Base-by-base conservation (phyloP, 2,797 vertebrate genomes). In the Odontamblyopus lacepedii region DNA sequence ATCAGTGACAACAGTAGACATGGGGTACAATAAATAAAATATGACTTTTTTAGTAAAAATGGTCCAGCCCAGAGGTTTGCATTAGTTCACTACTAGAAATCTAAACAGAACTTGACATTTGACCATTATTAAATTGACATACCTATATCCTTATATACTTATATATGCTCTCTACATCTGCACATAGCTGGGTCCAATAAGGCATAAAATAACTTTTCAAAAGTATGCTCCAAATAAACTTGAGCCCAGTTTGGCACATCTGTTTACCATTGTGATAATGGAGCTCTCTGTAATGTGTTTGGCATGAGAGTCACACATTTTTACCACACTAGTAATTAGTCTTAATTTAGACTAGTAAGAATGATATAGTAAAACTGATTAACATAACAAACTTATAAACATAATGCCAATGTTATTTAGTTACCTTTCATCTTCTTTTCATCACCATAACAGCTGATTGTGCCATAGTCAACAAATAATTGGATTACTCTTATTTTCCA, bases 261-360 rank as follows among this genome's bases (percentile, higher is more conserved):
- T 94, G 93, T 87, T 91, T 83, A 88, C 86, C 76, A 87, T 94
- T 93, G 83, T 63, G 65, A 72, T 87, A 92, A 91, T 88, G 72
- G 84, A 79, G 75, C 74, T 38, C 72, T 80, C 76, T 75, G 76
- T 78, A 73, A 87, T 85, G 84, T 78, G 70, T 88, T 90, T 92
- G 89, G 89, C 85, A 69, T 64, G 68, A 84, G 70, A 81, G 71
- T 23, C 56, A 70, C 71, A 32, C 64, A 71, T 76, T 91, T 88
- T 90, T 80, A 89, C 83, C 63, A 71, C 55, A 83, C 71, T 64
- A 82, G 75, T 86, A 84, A 88, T 87, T 88, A 75, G 72, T 83
- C 84, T 89, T 85, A 84, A 89, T 93, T 83, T 78, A 65, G 76
- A 67, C 73, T 87, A 90, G 87, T 75, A 79, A 69, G 19, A 29